phyloP scores from a whole-genome alignment of 2,888 invertebrate genomes.

The Drosophila greeni region DNA sequence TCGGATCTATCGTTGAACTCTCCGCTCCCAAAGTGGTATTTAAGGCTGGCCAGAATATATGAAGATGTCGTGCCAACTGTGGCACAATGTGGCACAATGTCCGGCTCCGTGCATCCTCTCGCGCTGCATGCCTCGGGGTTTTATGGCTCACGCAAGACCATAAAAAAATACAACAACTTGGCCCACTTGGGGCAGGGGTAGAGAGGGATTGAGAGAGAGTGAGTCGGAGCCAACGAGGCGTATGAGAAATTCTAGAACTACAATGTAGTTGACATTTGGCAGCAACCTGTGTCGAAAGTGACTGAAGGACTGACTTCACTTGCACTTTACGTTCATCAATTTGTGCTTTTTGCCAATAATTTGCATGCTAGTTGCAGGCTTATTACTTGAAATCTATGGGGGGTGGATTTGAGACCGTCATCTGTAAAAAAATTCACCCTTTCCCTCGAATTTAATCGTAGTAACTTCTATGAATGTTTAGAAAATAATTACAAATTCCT shows the following conservation, averaged over 20 bases:
- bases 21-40: neutral
- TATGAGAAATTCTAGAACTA: constrained; percentile 6
- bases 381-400: neutral
- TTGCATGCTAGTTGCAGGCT: neutral
- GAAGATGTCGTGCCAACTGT: constrained; percentile 10
- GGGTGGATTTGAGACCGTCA: neutral
- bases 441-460: no score
- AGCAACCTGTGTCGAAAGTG: constrained; percentile 8
- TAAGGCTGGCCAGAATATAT: neutral
- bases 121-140: constrained; percentile 25
- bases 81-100: constrained; percentile 41
- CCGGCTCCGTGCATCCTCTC: constrained; percentile 27
- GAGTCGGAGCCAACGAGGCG: constrained; percentile 12
- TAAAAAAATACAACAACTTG: constrained; percentile 18
- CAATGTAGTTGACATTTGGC: constrained; percentile 16
- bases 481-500: neutral
- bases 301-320: neutral
- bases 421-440: no score
- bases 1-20: neutral
- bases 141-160: constrained; percentile 38
- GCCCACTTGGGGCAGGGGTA: constrained; percentile 13
- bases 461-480: no score
- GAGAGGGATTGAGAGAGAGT: constrained; percentile 1
- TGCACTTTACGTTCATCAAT: neutral
- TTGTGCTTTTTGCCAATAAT: neutral